Evolutionary conservation across 2,888 invertebrate genomes (phyloP).

Genomic region (Trichopoda pennipes): DNA sequence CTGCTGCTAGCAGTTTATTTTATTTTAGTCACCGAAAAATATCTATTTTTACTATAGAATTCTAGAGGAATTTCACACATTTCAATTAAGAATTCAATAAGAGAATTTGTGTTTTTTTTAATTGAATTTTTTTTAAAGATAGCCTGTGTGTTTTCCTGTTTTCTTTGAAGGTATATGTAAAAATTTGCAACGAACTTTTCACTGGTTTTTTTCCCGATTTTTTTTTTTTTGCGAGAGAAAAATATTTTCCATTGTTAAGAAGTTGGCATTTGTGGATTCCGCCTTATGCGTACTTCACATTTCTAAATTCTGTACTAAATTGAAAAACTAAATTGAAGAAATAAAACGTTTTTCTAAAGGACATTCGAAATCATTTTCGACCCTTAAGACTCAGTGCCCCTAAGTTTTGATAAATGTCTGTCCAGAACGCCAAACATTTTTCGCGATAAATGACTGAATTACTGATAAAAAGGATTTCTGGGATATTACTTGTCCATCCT

Average conservation of each 20-base stretch:
- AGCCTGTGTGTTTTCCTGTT: not conserved
- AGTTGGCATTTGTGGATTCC: constrained; percentile 4
- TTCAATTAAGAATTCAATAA: constrained; percentile 56
- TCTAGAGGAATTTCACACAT: constrained; percentile 61
- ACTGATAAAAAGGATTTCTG: too few species aligned
- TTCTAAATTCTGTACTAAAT: constrained; percentile 41
- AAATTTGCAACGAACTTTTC: constrained; percentile 49
- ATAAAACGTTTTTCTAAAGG: constrained; percentile 21
- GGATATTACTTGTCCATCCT: too few species aligned
- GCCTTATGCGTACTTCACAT: constrained; percentile 9
- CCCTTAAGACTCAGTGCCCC: too few species aligned
- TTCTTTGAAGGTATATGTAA: constrained; percentile 58
- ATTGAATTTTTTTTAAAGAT: not conserved
- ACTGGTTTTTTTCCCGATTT: not conserved
- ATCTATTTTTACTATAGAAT: constrained; percentile 50
- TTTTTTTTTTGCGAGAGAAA: not conserved
- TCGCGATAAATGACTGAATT: too few species aligned
- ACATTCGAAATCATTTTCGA: not conserved
- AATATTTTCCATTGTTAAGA: constrained; percentile 8
- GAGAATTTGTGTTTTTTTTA: constrained; percentile 29
- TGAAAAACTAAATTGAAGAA: constrained; percentile 24
- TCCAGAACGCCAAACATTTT: too few species aligned
- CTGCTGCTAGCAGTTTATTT: constrained; percentile 7
- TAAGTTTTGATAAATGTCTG: too few species aligned
- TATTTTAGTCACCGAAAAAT: constrained; percentile 6